phyloP scores from a whole-genome alignment of 1,140 invertebrate genomes.

The Drosophila kohkoa region DNA sequence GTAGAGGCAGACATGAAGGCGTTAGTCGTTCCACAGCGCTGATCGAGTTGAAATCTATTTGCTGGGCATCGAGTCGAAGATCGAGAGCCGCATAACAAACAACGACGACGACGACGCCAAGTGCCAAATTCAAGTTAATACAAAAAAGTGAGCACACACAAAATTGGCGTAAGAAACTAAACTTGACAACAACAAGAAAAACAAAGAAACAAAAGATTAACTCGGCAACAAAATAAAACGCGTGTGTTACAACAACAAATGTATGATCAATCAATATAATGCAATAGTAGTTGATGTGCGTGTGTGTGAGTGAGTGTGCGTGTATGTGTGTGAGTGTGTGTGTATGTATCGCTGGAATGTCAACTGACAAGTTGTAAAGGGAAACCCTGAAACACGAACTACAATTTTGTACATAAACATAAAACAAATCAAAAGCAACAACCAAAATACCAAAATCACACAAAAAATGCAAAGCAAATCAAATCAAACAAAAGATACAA shows the following conservation, averaged over 20 bases:
- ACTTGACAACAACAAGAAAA: slow-evolving; percentile 13
- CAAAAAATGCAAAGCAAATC: slow-evolving; percentile 32
- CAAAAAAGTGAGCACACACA: slow-evolving; percentile 19
- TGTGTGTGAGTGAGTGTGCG: slow-evolving; percentile 18
- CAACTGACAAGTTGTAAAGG: slow-evolving; percentile 81
- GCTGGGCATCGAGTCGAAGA: slow-evolving; percentile 37
- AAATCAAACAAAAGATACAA: slow-evolving; percentile 38
- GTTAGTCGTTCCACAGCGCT: slow-evolving; percentile 85
- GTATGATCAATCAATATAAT: slow-evolving; percentile 21
- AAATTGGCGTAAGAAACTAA: slow-evolving; percentile 35
- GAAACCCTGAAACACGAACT: slow-evolving; percentile 76
- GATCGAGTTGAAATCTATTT: slow-evolving; percentile 84
- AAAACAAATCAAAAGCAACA: slow-evolving; percentile 45
- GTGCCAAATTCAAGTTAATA: slow-evolving; percentile 38
- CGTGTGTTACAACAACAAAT: slow-evolving; percentile 15
- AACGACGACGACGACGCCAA: background rate
- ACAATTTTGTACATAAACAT: slow-evolving; percentile 58
- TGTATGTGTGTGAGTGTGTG: slow-evolving; percentile 45
- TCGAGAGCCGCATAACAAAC: slow-evolving; percentile 31
- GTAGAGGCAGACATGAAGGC: slow-evolving; percentile 85
- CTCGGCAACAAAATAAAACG: background rate
- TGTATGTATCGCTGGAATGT: slow-evolving; percentile 69
- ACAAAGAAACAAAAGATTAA: slow-evolving; percentile 26
- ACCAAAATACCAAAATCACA: slow-evolving; percentile 41
- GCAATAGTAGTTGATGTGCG: slow-evolving; percentile 58